Percentiles rank a stretch among this genome's conserved stretches.
phyloP scores from a whole-genome alignment of 2,797 vertebrate genomes.

The Centroberyx gerrardi region DNA sequence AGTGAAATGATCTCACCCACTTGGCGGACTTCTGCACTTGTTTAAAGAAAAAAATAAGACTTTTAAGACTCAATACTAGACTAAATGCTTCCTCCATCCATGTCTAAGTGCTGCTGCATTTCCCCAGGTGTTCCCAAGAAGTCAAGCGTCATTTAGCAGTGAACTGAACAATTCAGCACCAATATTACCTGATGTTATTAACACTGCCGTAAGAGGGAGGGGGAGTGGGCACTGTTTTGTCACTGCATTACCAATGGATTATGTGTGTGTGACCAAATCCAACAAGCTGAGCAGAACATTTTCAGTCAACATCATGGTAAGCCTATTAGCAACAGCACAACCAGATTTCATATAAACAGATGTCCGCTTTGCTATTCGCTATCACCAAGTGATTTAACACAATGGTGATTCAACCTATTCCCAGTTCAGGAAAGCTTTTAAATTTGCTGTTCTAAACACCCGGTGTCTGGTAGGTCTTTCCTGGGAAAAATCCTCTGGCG shows the following conservation, averaged over 20 bases:
- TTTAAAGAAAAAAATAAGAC: too few relatives aligned
- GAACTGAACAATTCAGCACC: constrained; percentile 17
- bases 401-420: constrained; percentile 33
- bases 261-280: constrained; percentile 2
- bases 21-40: background rate
- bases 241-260: background rate
- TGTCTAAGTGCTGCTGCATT: background rate
- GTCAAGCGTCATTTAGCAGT: constrained; percentile 24
- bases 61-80: background rate
- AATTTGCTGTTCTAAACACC: too few relatives aligned
- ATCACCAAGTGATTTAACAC: constrained; percentile 56
- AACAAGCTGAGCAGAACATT: constrained; percentile 14
- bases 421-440: constrained; percentile 17
- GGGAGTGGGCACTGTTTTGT: background rate
- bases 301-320: background rate
- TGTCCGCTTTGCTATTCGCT: constrained; percentile 19
- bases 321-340: constrained; percentile 20
- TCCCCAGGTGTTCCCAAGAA: background rate
- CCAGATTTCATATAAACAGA: constrained; percentile 40
- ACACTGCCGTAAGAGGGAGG: constrained; percentile 6
- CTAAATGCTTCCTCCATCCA: background rate
- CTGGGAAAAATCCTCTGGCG: too few relatives aligned
- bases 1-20: background rate
- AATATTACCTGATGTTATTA: constrained; percentile 18
- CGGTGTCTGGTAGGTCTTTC: too few relatives aligned